Evolutionary conservation across 2,888 invertebrate genomes (phyloP).

Genomic region (Eudemis profundana): DNA sequence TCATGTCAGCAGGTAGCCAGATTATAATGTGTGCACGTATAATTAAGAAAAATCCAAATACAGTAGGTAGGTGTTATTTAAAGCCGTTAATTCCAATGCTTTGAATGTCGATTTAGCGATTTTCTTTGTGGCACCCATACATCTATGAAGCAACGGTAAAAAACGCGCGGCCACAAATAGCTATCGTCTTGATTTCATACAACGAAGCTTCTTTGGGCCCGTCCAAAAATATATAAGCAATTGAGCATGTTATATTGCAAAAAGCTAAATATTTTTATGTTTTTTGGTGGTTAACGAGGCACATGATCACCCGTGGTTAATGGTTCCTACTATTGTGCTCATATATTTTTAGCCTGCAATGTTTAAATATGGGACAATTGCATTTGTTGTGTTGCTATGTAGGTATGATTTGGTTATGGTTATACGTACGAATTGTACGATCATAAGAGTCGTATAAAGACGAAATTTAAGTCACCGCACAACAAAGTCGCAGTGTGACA

Average conservation of each 20-base stretch:
- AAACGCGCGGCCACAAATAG: background rate
- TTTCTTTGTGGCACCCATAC: background rate
- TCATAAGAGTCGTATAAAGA: no score
- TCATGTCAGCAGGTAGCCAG: constrained; percentile 10
- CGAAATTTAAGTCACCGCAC: background rate
- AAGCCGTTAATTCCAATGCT: background rate
- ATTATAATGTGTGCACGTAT: background rate
- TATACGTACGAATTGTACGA: no score
- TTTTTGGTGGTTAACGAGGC: constrained; percentile 4
- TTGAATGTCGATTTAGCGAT: background rate
- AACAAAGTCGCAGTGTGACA: background rate
- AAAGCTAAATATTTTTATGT: constrained; percentile 21
- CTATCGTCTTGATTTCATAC: constrained; percentile 24
- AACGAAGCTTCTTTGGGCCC: constrained; percentile 37
- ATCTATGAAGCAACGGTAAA: background rate
- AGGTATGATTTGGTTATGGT: no score
- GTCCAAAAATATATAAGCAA: constrained; percentile 34
- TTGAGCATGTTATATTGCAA: constrained; percentile 21
- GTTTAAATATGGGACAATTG: constrained; percentile 17
- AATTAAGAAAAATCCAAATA: background rate
- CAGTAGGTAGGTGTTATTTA: background rate
- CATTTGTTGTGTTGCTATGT: background rate
- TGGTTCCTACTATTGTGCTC: constrained; percentile 35
- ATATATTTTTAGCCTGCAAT: constrained; percentile 29
- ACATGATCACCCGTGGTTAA: constrained; percentile 26